A percentile compares a stretch with the other conserved stretches of the same genome.
Conservation (phyloP, 2,797 vertebrate species). For the Hozukius guyotensis region DNA sequence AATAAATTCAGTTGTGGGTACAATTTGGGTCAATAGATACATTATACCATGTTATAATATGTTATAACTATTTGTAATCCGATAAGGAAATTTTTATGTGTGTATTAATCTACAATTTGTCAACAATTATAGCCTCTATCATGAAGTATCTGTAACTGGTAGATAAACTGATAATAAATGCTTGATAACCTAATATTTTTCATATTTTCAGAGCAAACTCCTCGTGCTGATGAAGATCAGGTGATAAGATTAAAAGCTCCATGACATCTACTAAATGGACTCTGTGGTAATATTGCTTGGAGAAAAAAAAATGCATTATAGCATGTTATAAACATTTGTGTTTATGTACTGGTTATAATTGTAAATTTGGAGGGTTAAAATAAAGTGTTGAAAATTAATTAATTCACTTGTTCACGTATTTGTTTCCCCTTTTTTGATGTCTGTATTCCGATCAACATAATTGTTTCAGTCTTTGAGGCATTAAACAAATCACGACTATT, state of each 20-base stretch:
- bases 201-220: background rate
- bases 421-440: background rate
- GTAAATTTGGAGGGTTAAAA: background rate
- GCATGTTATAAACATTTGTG: background rate
- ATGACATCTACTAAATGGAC: background rate
- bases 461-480: background rate
- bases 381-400: background rate
- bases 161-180: background rate
- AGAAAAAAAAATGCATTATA: background rate
- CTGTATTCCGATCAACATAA: background rate
- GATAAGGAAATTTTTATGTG: background rate
- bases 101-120: background rate
- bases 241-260: background rate
- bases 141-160: background rate
- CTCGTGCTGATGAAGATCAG: background rate
- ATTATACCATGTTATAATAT: background rate
- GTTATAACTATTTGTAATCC: background rate
- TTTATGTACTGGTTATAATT: background rate
- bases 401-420: background rate
- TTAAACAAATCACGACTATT: slow-evolving; percentile 3
- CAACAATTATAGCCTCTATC: background rate
- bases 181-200: background rate
- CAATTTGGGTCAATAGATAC: no score
- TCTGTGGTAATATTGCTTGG: background rate
- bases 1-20: no score